These are phyloP conservation scores for Strigops habroptila DNA, from an alignment of 2,113 vertebrate genomes.

Conservation along the genomic window DNA sequence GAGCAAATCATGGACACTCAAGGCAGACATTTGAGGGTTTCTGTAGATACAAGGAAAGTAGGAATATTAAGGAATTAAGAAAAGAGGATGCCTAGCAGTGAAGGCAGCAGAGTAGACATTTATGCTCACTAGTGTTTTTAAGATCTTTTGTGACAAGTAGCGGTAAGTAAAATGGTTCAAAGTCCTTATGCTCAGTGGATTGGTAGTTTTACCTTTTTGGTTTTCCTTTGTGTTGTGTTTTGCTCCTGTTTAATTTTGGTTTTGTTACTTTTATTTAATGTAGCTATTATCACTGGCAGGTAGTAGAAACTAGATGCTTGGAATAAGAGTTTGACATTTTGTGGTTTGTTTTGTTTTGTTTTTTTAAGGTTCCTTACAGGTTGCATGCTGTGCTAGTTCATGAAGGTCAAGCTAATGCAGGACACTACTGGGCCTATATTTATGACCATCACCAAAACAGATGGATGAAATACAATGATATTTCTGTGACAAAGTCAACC, in stretches of 20 bases:
- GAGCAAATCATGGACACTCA: background rate
- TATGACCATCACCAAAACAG: slow-evolving; percentile 88
- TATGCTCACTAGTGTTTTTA: background rate
- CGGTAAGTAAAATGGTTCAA: background rate
- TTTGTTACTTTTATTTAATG: background rate
- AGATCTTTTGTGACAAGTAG: background rate
- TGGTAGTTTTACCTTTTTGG: background rate
- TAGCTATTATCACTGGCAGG: background rate
- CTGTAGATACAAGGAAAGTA: background rate
- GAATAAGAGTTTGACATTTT: background rate
- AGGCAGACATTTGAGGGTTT: background rate
- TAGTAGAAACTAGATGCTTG: background rate
- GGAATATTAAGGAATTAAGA: background rate
- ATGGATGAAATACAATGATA: slow-evolving; percentile 99
- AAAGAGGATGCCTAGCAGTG: background rate
- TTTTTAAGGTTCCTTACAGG: slow-evolving; percentile 89
- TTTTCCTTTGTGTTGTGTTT: background rate
- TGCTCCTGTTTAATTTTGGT: background rate
- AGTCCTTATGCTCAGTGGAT: background rate
- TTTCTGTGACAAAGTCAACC: slow-evolving; percentile 95
- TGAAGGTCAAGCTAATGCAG: slow-evolving; percentile 96
- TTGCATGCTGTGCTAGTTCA: slow-evolving; percentile 97
- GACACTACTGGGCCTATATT: slow-evolving; percentile 99
- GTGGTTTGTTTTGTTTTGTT: background rate
- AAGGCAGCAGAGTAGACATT: background rate